A percentile compares a stretch with the other conserved stretches of the same genome.
These are phyloP conservation scores for Calephelis virginiensis DNA, from an alignment of 1,140 invertebrate species.

Conservation along the genomic window DNA sequence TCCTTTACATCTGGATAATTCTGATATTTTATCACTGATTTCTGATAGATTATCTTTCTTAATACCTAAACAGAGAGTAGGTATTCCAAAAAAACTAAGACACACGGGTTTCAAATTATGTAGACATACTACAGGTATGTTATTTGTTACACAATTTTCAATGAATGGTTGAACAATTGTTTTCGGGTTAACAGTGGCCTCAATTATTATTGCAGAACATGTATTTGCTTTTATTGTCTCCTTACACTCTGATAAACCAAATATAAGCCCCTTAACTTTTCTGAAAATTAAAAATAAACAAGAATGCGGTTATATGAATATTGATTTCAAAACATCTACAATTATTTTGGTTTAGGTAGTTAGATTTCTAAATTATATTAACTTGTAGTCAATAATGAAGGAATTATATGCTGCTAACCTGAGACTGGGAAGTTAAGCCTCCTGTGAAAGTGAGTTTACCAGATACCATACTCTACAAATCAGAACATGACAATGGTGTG, in stretches of 20 bases:
- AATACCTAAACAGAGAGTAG: conserved; percentile 57
- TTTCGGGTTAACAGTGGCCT: conserved; percentile 51
- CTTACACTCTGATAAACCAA: conserved; percentile 54
- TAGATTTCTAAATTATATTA: no score
- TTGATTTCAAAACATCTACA: no score
- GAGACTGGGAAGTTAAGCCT: no score
- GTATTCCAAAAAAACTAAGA: conserved; percentile 48
- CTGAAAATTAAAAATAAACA: conserved; percentile 42
- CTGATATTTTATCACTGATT: conserved; percentile 33
- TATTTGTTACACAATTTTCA: conserved; percentile 38
- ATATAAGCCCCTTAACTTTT: conserved; percentile 51
- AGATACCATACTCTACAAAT: no score
- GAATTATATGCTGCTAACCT: no score
- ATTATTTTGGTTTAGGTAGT: no score
- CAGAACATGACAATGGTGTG: no score
- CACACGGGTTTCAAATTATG: conserved; percentile 40
- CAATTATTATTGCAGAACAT: conserved; percentile 51
- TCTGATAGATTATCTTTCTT: conserved; percentile 37
- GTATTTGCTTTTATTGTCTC: conserved; percentile 34
- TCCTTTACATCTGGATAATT: conserved; percentile 37
- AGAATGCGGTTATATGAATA: no score
- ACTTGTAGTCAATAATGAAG: no score
- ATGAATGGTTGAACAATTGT: conserved; percentile 53
- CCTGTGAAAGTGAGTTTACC: no score
- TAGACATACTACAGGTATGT: conserved; percentile 50